Percentiles rank a stretch among this genome's conserved stretches.
phyloP scores from a whole-genome alignment of 2,888 invertebrate species.

The Macrophya alboannulata region DNA sequence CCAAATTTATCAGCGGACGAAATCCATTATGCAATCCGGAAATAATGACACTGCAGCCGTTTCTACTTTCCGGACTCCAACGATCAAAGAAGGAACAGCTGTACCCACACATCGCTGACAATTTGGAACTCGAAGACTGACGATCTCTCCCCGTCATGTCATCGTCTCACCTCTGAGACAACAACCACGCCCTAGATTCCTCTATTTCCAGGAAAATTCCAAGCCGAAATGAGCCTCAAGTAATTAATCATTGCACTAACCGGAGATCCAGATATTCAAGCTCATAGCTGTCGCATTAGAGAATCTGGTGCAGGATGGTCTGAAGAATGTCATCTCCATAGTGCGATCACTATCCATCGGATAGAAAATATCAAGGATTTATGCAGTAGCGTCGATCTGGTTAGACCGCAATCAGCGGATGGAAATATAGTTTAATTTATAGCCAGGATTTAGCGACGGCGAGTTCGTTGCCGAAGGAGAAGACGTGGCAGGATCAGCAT shows the following conservation, averaged over 20 bases:
- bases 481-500: constrained; percentile 22
- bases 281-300: background rate
- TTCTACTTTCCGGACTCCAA: background rate
- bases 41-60: background rate
- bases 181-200: constrained; percentile 19
- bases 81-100: background rate
- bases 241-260: constrained; percentile 29
- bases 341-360: background rate
- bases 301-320: constrained; percentile 4
- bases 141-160: background rate
- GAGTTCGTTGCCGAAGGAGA: constrained; percentile 32
- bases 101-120: background rate
- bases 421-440: constrained; percentile 49
- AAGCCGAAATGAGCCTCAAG: background rate
- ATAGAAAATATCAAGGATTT: background rate
- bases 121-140: constrained; percentile 16
- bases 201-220: constrained; percentile 17
- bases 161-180: background rate
- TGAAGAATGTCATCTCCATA: no score
- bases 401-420: constrained; percentile 38
- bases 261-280: background rate
- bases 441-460: constrained; percentile 22
- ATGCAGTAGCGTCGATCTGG: background rate
- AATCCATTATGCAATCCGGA: background rate
- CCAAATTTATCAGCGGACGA: background rate